Evolutionary conservation across 2,888 invertebrate genomes (phyloP).

Genomic region (Plagodis pulveraria): DNA sequence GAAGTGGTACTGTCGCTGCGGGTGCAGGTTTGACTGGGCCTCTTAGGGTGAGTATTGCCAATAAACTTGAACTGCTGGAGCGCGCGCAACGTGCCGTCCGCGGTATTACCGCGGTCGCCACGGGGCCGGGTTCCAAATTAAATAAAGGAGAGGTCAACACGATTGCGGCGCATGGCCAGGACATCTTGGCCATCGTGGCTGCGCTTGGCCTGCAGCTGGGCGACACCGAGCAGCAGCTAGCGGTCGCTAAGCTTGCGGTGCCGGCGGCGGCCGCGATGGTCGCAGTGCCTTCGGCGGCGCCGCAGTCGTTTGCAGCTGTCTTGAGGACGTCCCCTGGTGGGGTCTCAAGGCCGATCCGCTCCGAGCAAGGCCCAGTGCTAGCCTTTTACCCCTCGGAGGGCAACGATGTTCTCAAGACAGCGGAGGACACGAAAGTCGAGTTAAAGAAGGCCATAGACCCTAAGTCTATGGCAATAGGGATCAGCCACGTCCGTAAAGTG

Average conservation of each 20-base stretch:
- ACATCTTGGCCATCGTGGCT: neutral
- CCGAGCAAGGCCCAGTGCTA: neutral
- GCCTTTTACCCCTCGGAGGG: neutral
- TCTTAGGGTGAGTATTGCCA: neutral
- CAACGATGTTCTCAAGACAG: neutral
- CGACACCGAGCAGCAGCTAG: neutral
- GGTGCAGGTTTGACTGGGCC: neutral
- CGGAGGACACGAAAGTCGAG: neutral
- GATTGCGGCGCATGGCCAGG: neutral
- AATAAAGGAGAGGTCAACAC: neutral
- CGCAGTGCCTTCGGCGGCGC: neutral
- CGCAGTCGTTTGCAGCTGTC: too few species aligned
- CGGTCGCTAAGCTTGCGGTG: neutral
- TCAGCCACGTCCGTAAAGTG: neutral
- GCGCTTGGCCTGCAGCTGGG: neutral
- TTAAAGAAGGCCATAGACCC: neutral
- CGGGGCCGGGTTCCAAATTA: neutral
- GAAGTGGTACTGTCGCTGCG: too few species aligned
- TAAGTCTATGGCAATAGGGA: conserved; percentile 2
- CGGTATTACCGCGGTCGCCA: neutral
- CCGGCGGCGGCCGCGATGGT: neutral
- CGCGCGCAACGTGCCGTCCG: neutral
- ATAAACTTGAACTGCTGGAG: neutral
- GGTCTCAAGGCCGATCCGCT: too few species aligned
- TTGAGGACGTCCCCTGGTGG: too few species aligned